These are phyloP conservation scores for Orientallactaga bullata DNA, from an alignment of 2,113 vertebrate species.

Conservation along the genomic window DNA sequence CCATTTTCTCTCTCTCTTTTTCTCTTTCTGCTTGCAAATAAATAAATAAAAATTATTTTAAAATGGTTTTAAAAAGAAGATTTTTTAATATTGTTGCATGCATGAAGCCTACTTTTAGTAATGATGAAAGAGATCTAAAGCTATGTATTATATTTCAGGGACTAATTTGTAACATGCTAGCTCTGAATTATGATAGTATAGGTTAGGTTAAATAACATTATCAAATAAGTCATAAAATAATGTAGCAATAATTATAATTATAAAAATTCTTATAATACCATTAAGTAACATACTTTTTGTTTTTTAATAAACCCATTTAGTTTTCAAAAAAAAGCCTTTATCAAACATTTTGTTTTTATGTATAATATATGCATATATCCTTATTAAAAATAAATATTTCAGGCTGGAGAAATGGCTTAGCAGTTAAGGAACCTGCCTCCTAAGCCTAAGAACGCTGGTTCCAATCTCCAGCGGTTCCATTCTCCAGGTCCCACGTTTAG, in stretches of 20 bases:
- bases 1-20: no score
- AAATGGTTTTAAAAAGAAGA: no score
- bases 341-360: not conserved
- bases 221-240: slow-evolving; percentile 45
- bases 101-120: not conserved
- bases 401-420: no score
- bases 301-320: slow-evolving; percentile 37
- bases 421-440: no score
- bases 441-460: no score
- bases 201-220: not conserved
- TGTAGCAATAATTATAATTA: not conserved
- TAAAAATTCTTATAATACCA: not conserved
- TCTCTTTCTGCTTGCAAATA: no score
- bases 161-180: slow-evolving; percentile 9
- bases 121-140: not conserved
- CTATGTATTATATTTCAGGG: slow-evolving; percentile 18
- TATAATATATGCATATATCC: not conserved
- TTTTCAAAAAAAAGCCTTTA: slow-evolving; percentile 34
- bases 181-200: not conserved
- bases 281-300: not conserved
- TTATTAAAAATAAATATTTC: not conserved
- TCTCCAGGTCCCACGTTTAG: no score
- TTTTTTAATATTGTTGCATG: not conserved
- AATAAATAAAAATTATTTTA: no score
- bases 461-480: no score